phyloP scores from a whole-genome alignment of 2,797 vertebrate species.

The Silurus aristotelis region DNA sequence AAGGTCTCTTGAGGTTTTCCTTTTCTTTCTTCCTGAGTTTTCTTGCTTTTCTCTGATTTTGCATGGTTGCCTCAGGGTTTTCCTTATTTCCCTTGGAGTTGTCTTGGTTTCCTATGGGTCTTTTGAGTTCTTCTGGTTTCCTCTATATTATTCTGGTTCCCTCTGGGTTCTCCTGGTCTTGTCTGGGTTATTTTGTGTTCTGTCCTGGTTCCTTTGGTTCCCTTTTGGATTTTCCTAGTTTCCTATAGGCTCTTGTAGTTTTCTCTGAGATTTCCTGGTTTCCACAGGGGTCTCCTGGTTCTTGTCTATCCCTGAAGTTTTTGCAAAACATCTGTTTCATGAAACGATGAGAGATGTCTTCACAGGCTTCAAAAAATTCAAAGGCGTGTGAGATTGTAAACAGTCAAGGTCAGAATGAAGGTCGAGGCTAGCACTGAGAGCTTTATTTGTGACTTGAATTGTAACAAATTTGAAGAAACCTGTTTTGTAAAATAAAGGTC shows the following conservation, averaged over 20 bases:
- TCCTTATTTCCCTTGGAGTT: too few species aligned
- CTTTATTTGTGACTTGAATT: not conserved
- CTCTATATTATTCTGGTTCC: too few species aligned
- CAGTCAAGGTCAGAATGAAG: not conserved
- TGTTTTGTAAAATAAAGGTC: not conserved
- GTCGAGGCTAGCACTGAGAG: not conserved
- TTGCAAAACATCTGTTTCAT: not conserved
- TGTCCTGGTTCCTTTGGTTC: not conserved
- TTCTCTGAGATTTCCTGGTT: too few species aligned
- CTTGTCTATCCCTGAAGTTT: not conserved
- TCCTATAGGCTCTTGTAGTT: too few species aligned
- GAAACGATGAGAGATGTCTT: too few species aligned
- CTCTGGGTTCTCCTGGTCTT: not conserved
- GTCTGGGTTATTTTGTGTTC: not conserved
- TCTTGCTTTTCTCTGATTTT: too few species aligned
- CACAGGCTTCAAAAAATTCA: not conserved
- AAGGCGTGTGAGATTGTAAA: not conserved
- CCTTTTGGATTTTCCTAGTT: too few species aligned
- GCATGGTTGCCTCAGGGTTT: too few species aligned
- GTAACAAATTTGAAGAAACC: not conserved
- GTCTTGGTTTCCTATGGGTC: too few species aligned
- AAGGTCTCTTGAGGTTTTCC: too few species aligned
- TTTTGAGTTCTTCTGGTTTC: not conserved
- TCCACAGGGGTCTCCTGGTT: not conserved
- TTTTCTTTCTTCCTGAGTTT: too few species aligned